phyloP scores from a whole-genome alignment of 2,113 vertebrate genomes.

The Pomatorhinus ruficollis region DNA sequence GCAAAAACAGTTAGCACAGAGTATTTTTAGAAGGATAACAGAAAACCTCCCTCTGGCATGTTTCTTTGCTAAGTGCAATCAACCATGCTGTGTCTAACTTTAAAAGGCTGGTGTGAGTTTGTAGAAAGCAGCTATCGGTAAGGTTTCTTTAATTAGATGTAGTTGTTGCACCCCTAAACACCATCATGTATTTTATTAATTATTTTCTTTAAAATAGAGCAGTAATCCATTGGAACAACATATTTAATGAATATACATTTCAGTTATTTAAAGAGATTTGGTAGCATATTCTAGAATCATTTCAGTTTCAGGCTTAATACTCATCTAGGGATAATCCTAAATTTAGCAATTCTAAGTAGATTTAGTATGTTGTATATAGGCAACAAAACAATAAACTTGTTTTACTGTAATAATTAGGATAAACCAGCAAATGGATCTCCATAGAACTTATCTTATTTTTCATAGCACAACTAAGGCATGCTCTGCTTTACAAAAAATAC shows the following conservation, averaged over 20 bases:
- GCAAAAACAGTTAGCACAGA: neutral
- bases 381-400: neutral
- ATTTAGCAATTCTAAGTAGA: neutral
- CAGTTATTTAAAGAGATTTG: neutral
- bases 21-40: conserved; percentile 17
- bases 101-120: neutral
- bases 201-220: neutral
- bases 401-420: neutral
- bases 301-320: neutral
- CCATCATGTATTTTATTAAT: neutral
- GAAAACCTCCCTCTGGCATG: neutral
- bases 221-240: neutral
- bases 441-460: neutral
- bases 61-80: neutral
- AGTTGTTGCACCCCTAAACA: neutral
- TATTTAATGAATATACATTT: neutral
- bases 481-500: neutral
- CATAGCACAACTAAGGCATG: accelerated
- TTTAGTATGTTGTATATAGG: neutral
- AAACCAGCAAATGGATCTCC: neutral
- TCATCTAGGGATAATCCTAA: neutral
- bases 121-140: neutral
- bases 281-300: neutral
- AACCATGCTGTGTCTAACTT: neutral
- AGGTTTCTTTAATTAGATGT: neutral